Base-by-base conservation (phyloP, 2,113 vertebrate genomes). In the Syngnathus scovelli region DNA sequence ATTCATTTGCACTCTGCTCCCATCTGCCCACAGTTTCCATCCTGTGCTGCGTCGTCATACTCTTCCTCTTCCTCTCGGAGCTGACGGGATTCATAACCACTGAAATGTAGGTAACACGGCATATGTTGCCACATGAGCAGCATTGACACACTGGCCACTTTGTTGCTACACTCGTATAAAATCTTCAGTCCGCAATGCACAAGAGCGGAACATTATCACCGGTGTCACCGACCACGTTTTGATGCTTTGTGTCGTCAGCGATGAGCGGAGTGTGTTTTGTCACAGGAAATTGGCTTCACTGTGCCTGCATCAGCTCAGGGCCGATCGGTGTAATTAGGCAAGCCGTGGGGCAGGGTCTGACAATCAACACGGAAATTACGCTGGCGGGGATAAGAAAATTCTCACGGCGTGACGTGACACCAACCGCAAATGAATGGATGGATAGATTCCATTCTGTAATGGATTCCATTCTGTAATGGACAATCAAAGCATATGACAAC, bases 1-100 rank as follows among this genome's bases (percentile, higher is more conserved):
- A 1, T 7, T 74, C 43, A 38, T 66, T 80, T 33, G 75, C 21
- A 81, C 71, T 52, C 51, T 77, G 44, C 67, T 59, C 73, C 43
- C 80, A 56, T 82, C 62, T 79, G 74, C 74, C 92, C 90, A 75
- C 90, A 99, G 97, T 99, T 85, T 99, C 97, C 80, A 87, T 99
- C 74, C 96, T 96, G 89, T 99, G 97, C 92, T 98, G 97, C 73
- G 85, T 98, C 83, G 98, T 99, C 90, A 99, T 99, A 86, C 87
- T 98, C 75, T 99, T 99, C 92, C 94, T 99, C 78, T 98, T 99
- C 92, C 92, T 99, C 82, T 99, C 96, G 36, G 97, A 99, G 84
- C 93, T 99, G 87, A 98, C 94, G 0, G 97, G 97, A 90, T 98
- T 97, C 92, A 96, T 99, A 89, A 93, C 95, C 38, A 99, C 94